Conservation (phyloP, 1,140 invertebrate species). For the Epicauta chinensis region DNA sequence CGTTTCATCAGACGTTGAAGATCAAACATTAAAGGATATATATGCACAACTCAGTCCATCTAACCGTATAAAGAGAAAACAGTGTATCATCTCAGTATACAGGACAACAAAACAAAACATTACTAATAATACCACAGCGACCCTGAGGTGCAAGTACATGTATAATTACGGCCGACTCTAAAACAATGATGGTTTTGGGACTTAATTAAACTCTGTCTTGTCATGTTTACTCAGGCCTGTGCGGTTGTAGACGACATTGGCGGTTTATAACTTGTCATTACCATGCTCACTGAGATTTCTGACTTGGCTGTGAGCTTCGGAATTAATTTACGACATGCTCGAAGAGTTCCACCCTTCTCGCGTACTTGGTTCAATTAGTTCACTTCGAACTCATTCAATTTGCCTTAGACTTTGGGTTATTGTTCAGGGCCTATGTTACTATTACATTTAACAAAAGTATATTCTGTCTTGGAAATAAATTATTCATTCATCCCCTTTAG, state of each 20-base stretch:
- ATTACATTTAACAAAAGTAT: too few species aligned
- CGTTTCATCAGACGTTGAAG: slow-evolving; percentile 16
- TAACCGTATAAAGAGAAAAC: too few species aligned
- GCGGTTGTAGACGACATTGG: slow-evolving; percentile 33
- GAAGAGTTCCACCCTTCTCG: slow-evolving; percentile 17
- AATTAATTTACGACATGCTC: slow-evolving; percentile 19
- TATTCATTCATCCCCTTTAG: too few species aligned
- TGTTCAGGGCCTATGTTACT: too few species aligned
- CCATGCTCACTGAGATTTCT: slow-evolving; percentile 35
- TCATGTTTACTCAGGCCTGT: slow-evolving; percentile 34
- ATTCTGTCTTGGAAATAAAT: too few species aligned
- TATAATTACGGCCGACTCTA: slow-evolving; percentile 32
- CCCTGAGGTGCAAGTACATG: slow-evolving; percentile 31
- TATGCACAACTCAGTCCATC: too few species aligned
- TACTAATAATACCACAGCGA: neutral
- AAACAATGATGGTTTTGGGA: slow-evolving; percentile 40
- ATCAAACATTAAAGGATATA: slow-evolving; percentile 2
- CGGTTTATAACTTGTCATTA: slow-evolving; percentile 41
- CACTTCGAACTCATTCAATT: slow-evolving; percentile 10
- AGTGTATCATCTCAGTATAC: too few species aligned
- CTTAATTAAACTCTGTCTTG: slow-evolving; percentile 40
- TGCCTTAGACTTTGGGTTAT: neutral
- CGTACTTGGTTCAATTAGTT: slow-evolving; percentile 17
- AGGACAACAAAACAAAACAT: too few species aligned
- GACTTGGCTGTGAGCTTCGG: slow-evolving; percentile 18